These are phyloP conservation scores for Steinernema feltiae DNA, from an alignment of 1,140 invertebrate genomes.

Conservation along the genomic window DNA sequence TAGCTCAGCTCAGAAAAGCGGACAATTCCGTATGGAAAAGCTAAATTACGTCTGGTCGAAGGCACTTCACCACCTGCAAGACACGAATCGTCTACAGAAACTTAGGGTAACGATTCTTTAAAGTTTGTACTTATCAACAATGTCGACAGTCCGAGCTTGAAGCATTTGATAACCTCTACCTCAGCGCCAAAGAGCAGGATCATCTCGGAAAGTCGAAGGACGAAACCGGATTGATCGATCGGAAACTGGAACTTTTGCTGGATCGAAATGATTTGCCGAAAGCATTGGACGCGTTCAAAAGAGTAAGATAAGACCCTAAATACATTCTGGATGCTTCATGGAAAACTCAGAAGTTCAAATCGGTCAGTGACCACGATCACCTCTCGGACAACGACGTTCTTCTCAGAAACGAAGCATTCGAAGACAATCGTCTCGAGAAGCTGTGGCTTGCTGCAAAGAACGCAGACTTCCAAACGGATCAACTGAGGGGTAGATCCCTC, in stretches of 20 bases:
- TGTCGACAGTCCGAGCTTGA: background rate
- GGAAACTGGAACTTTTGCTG: background rate
- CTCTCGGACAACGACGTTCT: background rate
- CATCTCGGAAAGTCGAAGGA: background rate
- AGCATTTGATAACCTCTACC: background rate
- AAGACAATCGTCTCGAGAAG: background rate
- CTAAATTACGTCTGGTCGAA: conserved; percentile 5
- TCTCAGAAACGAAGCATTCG: background rate
- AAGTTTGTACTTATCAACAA: too few relatives aligned
- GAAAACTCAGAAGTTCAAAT: background rate
- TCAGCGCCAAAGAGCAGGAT: background rate
- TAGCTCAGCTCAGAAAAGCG: background rate
- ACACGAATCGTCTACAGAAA: background rate
- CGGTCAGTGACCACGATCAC: background rate
- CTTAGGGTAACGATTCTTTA: background rate
- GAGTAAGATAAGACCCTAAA: background rate
- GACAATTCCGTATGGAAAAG: background rate
- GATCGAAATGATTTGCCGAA: background rate
- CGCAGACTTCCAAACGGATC: background rate
- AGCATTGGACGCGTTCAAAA: background rate
- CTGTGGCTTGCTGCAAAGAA: background rate
- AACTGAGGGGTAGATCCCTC: background rate
- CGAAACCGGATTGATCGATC: background rate
- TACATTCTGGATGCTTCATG: background rate
- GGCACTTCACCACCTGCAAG: background rate